Evolutionary conservation across 2,113 vertebrate genomes (phyloP).

Genomic region (Sceloporus tristichus): DNA sequence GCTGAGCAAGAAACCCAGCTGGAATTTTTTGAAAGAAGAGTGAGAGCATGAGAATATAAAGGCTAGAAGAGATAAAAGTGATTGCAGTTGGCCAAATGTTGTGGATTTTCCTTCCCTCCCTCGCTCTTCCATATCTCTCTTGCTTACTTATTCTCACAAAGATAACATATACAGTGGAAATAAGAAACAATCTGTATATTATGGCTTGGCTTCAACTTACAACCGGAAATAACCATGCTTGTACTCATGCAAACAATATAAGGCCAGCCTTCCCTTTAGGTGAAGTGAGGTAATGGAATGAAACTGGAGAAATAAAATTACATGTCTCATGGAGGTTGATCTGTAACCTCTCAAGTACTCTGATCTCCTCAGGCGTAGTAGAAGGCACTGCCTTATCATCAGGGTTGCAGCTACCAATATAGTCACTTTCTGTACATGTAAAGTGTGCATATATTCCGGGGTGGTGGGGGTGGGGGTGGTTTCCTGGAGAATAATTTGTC

Average conservation of each 20-base stretch:
- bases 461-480: no score
- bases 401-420: background rate
- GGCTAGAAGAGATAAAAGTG: background rate
- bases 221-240: background rate
- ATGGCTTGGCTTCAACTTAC: background rate
- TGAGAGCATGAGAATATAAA: background rate
- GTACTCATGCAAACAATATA: background rate
- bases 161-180: background rate
- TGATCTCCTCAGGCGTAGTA: background rate
- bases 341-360: background rate
- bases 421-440: background rate
- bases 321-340: no score
- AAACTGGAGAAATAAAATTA: background rate
- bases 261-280: no score
- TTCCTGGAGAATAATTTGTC: background rate
- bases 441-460: background rate
- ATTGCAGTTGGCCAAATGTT: background rate
- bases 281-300: background rate
- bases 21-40: background rate
- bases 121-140: background rate
- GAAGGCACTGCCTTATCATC: background rate
- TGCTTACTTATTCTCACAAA: background rate
- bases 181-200: background rate
- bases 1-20: background rate
- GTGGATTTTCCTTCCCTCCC: accelerated